Evolutionary conservation across 2,888 invertebrate genomes (phyloP).

Genomic region (Phaedon cochleariae): DNA sequence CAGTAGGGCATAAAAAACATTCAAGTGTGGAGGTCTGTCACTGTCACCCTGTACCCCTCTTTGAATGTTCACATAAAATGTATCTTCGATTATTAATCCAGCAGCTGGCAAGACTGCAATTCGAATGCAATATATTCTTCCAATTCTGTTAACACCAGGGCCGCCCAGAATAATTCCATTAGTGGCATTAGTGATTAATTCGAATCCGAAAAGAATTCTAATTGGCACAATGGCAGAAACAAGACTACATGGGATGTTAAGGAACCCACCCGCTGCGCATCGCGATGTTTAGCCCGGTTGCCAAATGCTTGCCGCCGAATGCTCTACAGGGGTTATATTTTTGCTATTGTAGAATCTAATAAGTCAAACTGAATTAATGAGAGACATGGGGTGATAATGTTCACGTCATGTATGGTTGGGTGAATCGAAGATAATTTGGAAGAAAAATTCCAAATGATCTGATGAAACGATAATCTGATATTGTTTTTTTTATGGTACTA

Average conservation of each 20-base stretch:
- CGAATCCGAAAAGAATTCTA: constrained; percentile 33
- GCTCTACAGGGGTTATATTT: constrained; percentile 33
- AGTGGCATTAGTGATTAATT: constrained; percentile 35
- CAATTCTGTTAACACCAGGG: constrained; percentile 1
- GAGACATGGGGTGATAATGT: not conserved
- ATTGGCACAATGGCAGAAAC: constrained; percentile 42
- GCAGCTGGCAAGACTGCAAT: too few relatives aligned
- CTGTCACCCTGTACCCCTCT: too few relatives aligned
- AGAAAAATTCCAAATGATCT: not conserved
- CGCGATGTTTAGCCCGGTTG: constrained; percentile 39
- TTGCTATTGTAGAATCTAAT: constrained; percentile 18
- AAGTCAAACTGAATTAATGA: not conserved
- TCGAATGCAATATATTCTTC: not conserved
- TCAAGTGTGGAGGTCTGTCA: too few relatives aligned
- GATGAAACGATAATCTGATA: not conserved
- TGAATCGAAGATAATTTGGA: not conserved
- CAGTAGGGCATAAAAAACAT: too few relatives aligned
- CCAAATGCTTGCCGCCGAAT: constrained; percentile 43
- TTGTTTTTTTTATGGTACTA: too few relatives aligned
- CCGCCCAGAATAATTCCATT: not conserved
- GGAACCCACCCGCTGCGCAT: constrained; percentile 37
- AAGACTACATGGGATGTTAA: constrained; percentile 36
- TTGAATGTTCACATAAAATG: too few relatives aligned
- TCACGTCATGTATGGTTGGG: not conserved
- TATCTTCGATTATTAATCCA: too few relatives aligned